Base-by-base conservation (phyloP, 2,113 vertebrate species). In the Ceratotherium simum region DNA sequence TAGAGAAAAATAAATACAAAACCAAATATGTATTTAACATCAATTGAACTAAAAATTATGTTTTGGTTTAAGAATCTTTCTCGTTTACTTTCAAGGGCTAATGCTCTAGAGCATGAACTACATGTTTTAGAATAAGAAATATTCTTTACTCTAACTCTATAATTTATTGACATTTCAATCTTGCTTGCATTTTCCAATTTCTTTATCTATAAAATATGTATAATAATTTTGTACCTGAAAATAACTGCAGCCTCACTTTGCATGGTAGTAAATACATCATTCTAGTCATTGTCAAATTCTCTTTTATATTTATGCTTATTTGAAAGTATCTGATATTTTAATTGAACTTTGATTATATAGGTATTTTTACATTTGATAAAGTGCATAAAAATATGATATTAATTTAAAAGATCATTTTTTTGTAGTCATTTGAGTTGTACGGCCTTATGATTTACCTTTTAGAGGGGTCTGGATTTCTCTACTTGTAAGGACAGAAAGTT, bases 301-400 rank as follows among this genome's bases (percentile, higher is more conserved):
- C 12, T 87, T 83, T 97, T 79, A 79, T 79, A 58, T 72, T 78
- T 90, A 83, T 84, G 5, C 73, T 81, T 86, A 81, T 81, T 93
- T 87, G 33, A 83, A 91, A 11, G 2, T n/a, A n/a, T 88, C 12
- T 36, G 3, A 83, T n/a, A 62, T 33, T 83, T 84, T 65, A 93
- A 83, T 46, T 36, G 56, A n/a, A n/a, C 3, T 78, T 60, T 81
- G 3, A 87, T 20, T 82, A 33, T 2, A 79, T 21, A 79, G 31
- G 4, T 10, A 14, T 29, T 67, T 85, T 60, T 82, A 1, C 8
- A 80, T 5, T 42, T 85, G 1, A 48, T 87, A 48, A 65, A 29
- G 2, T 46, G 4, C 4, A 85, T 39, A 39, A 31, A 39, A 93
- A 33, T 39, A 48, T 31, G 1, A 70, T 60, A 90, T 20, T 69